These are phyloP conservation scores for Zalophus californianus DNA, from an alignment of 2,797 vertebrate genomes.

Conservation along the genomic window DNA sequence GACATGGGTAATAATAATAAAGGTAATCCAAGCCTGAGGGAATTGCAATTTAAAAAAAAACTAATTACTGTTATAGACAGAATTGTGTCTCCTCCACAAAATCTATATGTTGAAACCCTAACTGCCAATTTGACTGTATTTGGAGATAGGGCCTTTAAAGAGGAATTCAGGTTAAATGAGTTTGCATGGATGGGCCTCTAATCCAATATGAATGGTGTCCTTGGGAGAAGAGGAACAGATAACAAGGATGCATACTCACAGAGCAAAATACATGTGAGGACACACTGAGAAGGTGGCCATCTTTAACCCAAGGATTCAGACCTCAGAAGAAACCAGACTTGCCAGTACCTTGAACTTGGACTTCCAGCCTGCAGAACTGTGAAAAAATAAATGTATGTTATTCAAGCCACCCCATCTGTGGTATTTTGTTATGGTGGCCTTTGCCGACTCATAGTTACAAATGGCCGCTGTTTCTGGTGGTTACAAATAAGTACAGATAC, in stretches of 20 bases:
- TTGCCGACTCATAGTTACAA: background rate
- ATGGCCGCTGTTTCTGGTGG: background rate
- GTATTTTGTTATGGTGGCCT: background rate
- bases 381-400: background rate
- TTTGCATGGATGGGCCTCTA: background rate
- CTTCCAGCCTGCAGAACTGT: background rate
- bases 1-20: background rate
- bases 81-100: background rate
- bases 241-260: too few relatives aligned
- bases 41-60: background rate
- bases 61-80: background rate
- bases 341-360: background rate
- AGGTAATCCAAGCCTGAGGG: background rate
- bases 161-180: background rate
- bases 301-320: background rate
- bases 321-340: background rate
- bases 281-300: background rate
- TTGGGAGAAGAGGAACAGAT: too few relatives aligned
- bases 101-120: background rate
- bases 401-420: background rate
- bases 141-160: background rate
- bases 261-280: too few relatives aligned
- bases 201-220: background rate
- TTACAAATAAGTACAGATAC: background rate
- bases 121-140: background rate